Base-by-base conservation (phyloP, 2,888 invertebrate genomes). In the Deladenus siricidicola region DNA sequence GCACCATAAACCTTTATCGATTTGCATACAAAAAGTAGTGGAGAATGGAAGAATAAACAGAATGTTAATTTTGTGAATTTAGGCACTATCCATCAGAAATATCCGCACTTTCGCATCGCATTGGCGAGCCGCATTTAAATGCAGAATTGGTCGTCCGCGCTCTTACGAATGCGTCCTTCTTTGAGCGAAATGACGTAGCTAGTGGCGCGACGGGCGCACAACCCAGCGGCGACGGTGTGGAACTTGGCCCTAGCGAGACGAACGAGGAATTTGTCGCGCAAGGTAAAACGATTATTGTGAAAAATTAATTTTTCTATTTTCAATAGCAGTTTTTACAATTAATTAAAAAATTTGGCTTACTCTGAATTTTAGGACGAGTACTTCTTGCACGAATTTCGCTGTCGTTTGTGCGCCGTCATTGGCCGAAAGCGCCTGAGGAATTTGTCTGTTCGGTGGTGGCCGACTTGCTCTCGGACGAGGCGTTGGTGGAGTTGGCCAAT, bases 371-470 rank as follows among this genome's bases (percentile, higher is more conserved):
- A 70, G 70, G 70, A 4, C 47, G 39, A 23, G 2, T 45, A 26
- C 44, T 56, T 1, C 48, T 66, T n/a, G 43, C 58, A 30, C 47
- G 44, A 24, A 87, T 86, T 76, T 81, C 90, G 1, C 84, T 83
- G 57, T 81, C 83, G 4, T 90, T 87, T 78, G 79, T 91, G n/a
- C 83, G 85, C 65, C 81, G 84, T 68, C 85, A 85, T 26, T 82
- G 87, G 62, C 88, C 89, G 2, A 84, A 84, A 67, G 85, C 89
- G 60, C 90, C 90, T 1, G 82, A 85, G 65, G 87, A 88, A 77
- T 87, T 90, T 52, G 85, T 88, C 56, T 68, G 79, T 54, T 83
- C 85, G 21, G 79, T 90, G n/a, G 79, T 82, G 45, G 82, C 85
- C 19, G 84, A 87, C 78, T 83, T 92, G 57, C 82, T 85, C 45